phyloP scores from a whole-genome alignment of 2,797 vertebrate genomes.

The Scomberomorus guttatus region DNA sequence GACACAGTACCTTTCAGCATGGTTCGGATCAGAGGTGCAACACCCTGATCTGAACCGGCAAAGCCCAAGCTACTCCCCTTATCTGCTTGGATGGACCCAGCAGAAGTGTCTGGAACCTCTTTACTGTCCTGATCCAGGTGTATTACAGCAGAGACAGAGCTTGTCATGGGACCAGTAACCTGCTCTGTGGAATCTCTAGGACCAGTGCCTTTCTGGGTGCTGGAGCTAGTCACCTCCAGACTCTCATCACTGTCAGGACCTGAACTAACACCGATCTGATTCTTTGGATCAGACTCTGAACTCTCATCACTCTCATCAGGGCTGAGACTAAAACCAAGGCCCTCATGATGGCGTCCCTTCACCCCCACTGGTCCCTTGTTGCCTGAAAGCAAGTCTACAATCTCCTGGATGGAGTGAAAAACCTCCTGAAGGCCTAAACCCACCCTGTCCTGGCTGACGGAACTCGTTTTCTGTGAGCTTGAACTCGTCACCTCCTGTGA shows the following conservation, averaged over 20 bases:
- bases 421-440: not conserved
- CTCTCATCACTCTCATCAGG: slow-evolving; percentile 2
- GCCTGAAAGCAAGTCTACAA: not conserved
- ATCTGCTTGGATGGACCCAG: not conserved
- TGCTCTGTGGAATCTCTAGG: not conserved
- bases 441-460: not conserved
- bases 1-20: not conserved
- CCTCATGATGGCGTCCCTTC: too few species aligned
- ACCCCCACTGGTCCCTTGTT: not conserved
- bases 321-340: not conserved
- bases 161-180: not conserved
- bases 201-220: not conserved
- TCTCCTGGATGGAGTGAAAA: not conserved
- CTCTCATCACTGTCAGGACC: not conserved
- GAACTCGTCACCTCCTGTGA: not conserved
- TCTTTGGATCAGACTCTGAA: not conserved
- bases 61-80: too few species aligned
- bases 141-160: not conserved
- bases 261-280: not conserved
- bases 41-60: not conserved
- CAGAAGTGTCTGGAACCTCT: not conserved
- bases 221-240: not conserved
- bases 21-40: not conserved
- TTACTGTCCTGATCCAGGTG: not conserved
- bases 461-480: not conserved